These are phyloP conservation scores for Glaucomys volans DNA, from an alignment of 2,113 vertebrate genomes.

Conservation along the genomic window DNA sequence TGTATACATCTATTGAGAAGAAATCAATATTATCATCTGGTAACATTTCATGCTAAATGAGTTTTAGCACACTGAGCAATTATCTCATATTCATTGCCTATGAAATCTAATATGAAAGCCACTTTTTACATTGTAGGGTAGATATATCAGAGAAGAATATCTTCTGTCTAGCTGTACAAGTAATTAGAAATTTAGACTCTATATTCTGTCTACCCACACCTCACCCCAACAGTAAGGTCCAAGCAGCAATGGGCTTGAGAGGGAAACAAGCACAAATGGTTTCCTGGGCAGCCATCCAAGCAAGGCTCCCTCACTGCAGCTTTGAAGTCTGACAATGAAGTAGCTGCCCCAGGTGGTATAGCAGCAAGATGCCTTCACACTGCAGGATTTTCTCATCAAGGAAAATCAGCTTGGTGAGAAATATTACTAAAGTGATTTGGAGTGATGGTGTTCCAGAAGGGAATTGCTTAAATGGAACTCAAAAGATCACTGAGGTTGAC, in stretches of 20 bases:
- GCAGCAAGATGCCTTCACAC: conserved; percentile 62
- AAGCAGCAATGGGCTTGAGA: conserved; percentile 24
- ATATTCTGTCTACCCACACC: background rate
- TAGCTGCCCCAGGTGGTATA: conserved; percentile 52
- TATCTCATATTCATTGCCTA: background rate
- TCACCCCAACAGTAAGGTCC: background rate
- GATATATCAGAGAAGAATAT: background rate
- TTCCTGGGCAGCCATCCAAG: conserved; percentile 68
- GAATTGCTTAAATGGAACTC: conserved; percentile 51
- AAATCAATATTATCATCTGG: background rate
- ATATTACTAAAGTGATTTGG: conserved; percentile 54
- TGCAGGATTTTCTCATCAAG: conserved; percentile 59
- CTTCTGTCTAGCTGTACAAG: background rate
- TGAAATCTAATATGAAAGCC: background rate
- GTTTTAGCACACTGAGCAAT: background rate
- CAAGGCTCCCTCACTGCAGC: background rate
- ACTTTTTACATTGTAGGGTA: background rate
- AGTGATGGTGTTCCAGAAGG: conserved; percentile 54
- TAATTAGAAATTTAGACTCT: conserved; percentile 53
- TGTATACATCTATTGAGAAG: background rate
- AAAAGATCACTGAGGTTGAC: conserved; percentile 32
- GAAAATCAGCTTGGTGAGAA: conserved; percentile 59
- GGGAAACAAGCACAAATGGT: conserved; percentile 20
- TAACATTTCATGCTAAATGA: background rate
- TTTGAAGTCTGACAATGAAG: conserved; percentile 66